Evolutionary conservation across 1,140 invertebrate species (phyloP).

Genomic region (Scaptomyza hsui): DNA sequence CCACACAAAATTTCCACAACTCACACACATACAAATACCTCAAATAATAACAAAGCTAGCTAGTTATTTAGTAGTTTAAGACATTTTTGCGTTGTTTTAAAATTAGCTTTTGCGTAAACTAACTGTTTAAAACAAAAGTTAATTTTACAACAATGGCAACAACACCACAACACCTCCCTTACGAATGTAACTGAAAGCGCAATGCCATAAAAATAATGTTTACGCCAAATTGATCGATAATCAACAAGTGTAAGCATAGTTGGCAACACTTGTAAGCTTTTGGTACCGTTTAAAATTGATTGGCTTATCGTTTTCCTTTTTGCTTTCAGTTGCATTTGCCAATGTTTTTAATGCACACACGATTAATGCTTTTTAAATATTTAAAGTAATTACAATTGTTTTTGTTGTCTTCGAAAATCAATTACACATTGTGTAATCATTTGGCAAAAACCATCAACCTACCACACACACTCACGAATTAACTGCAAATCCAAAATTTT

Average conservation of each 20-base stretch:
- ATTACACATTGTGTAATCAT: constrained; percentile 39
- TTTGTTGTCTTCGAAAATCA: constrained; percentile 59
- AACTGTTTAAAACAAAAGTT: constrained; percentile 37
- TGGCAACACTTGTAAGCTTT: constrained; percentile 26
- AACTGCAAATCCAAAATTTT: constrained; percentile 68
- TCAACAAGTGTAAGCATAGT: not conserved
- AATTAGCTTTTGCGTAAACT: constrained; percentile 54
- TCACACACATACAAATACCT: constrained; percentile 64
- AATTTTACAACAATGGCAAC: constrained; percentile 70
- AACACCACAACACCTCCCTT: constrained; percentile 11
- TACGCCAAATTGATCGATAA: constrained; percentile 8
- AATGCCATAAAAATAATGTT: constrained; percentile 21
- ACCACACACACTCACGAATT: constrained; percentile 57
- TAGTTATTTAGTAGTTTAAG: constrained; percentile 79
- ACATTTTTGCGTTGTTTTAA: constrained; percentile 60
- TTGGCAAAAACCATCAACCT: constrained; percentile 21
- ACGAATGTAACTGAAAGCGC: constrained; percentile 57
- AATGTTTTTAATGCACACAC: constrained; percentile 50
- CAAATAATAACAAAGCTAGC: constrained; percentile 45
- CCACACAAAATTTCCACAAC: constrained; percentile 76
- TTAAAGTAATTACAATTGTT: constrained; percentile 82
- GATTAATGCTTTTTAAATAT: constrained; percentile 82
- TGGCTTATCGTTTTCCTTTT: constrained; percentile 8
- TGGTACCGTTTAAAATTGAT: constrained; percentile 6
- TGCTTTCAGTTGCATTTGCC: constrained; percentile 74